These are phyloP conservation scores for Polia nebulosa DNA, from an alignment of 2,888 invertebrate genomes.

Conservation along the genomic window DNA sequence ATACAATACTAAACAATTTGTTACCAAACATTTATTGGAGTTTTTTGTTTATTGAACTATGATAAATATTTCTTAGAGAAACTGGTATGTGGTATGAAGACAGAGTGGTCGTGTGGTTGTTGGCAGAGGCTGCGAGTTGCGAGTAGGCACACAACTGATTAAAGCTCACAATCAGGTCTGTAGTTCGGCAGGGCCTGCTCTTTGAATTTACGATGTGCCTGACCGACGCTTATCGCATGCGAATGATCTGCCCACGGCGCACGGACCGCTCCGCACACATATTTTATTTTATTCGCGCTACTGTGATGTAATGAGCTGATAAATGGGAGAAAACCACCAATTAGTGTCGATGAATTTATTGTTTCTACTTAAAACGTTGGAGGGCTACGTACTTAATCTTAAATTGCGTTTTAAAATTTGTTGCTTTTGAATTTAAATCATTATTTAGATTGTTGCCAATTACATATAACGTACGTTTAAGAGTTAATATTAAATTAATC, in stretches of 20 bases:
- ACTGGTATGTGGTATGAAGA: slow-evolving; percentile 55
- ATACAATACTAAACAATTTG: slow-evolving; percentile 43
- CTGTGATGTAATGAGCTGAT: slow-evolving; percentile 91
- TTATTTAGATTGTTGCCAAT: slow-evolving; percentile 63
- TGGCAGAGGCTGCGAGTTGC: slow-evolving; percentile 71
- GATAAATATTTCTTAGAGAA: slow-evolving; percentile 25
- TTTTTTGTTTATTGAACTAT: slow-evolving; percentile 27
- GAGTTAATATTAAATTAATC: slow-evolving; percentile 37
- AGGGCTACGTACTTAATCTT: slow-evolving; percentile 89
- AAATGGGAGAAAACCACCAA: slow-evolving; percentile 91
- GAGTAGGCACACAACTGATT: slow-evolving; percentile 85
- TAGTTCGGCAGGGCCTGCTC: slow-evolving; percentile 89
- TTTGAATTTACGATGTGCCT: slow-evolving; percentile 91
- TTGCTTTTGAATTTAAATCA: slow-evolving; percentile 82
- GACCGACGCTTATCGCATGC: slow-evolving; percentile 91
- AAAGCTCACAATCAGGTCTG: slow-evolving; percentile 89
- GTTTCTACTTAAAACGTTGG: slow-evolving; percentile 91
- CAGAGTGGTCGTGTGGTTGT: slow-evolving; percentile 40
- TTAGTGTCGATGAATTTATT: slow-evolving; percentile 91
- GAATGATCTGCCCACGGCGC: slow-evolving; percentile 90
- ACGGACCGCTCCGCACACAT: slow-evolving; percentile 89
- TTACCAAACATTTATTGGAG: slow-evolving; percentile 42
- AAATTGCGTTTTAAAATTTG: slow-evolving; percentile 86
- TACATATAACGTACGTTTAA: slow-evolving; percentile 38
- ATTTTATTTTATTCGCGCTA: slow-evolving; percentile 91